A percentile compares a stretch with the other conserved stretches of the same genome.
These are phyloP conservation scores for Melikaiella ostensackeni DNA, from an alignment of 2,888 invertebrate genomes.

Conservation along the genomic window DNA sequence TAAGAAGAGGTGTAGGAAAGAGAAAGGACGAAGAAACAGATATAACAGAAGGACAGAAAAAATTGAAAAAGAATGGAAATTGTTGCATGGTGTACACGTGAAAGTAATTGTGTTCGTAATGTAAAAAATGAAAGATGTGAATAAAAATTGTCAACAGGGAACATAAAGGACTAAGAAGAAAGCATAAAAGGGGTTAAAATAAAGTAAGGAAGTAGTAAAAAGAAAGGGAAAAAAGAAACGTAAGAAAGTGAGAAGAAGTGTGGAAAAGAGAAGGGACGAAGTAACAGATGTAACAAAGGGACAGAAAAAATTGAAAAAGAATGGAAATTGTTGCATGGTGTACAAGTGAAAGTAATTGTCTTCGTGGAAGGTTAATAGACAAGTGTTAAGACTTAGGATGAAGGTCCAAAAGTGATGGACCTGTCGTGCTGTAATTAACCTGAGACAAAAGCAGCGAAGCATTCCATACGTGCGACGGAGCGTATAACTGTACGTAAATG, in stretches of 20 bases:
- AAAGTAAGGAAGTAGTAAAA: no score
- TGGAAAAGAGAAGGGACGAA: background rate
- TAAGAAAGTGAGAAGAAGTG: background rate
- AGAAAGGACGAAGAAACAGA: background rate
- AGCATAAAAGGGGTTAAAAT: no score
- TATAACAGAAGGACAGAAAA: background rate
- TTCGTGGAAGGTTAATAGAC: background rate
- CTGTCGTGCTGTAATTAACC: constrained; percentile 45
- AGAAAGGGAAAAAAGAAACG: no score
- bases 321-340: background rate
- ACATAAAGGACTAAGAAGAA: no score
- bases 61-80: background rate
- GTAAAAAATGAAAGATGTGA: no score
- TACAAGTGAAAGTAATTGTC: background rate
- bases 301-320: background rate
- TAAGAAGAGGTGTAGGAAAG: background rate
- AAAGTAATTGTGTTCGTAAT: no score
- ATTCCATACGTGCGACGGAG: constrained; percentile 59
- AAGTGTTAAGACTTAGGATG: background rate
- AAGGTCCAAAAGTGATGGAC: constrained; percentile 10
- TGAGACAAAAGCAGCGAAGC: constrained; percentile 54
- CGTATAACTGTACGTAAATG: constrained; percentile 62
- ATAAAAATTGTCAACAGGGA: no score
- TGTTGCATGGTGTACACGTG: background rate
- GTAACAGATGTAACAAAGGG: background rate